Percentiles rank a stretch among this genome's conserved stretches.
Conservation (phyloP, 2,797 vertebrate species). For the Florisuga fusca region DNA sequence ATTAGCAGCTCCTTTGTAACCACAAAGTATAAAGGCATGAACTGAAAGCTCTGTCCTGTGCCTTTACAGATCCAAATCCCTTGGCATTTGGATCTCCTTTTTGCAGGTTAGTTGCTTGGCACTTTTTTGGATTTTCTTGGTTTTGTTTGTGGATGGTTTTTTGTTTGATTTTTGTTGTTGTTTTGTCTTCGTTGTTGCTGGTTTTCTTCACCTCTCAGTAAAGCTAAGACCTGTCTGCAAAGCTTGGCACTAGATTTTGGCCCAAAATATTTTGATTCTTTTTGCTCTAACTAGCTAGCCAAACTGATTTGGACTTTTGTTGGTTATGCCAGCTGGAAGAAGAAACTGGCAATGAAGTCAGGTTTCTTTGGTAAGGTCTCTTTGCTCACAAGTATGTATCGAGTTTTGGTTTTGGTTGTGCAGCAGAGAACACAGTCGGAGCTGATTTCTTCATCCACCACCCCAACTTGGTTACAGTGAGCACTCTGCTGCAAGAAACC, state of each 20-base stretch:
- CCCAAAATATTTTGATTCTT: conserved; percentile 30
- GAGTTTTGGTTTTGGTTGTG: conserved; percentile 14
- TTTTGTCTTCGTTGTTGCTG: too few relatives aligned
- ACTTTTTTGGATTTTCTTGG: neutral
- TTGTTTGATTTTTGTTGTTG: too few relatives aligned
- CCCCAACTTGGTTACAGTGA: neutral
- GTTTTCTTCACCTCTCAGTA: neutral
- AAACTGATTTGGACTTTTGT: conserved; percentile 47
- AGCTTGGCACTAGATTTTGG: neutral
- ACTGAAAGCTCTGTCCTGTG: neutral
- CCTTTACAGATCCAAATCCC: neutral
- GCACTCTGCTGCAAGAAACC: neutral
- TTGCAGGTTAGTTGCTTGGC: neutral
- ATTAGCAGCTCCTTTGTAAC: neutral
- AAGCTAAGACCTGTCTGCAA: conserved; percentile 13
- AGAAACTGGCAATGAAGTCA: neutral
- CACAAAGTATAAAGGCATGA: neutral
- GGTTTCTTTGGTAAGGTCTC: conserved; percentile 25
- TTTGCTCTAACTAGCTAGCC: conserved; percentile 36
- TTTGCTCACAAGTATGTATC: conserved; percentile 4
- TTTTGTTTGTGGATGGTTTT: neutral
- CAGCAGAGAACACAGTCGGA: neutral
- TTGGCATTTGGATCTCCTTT: neutral
- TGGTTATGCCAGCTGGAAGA: conserved; percentile 46
- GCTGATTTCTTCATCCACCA: neutral